These are phyloP conservation scores for Antheraea assamensis DNA, from an alignment of 2,888 invertebrate genomes.

Conservation along the genomic window DNA sequence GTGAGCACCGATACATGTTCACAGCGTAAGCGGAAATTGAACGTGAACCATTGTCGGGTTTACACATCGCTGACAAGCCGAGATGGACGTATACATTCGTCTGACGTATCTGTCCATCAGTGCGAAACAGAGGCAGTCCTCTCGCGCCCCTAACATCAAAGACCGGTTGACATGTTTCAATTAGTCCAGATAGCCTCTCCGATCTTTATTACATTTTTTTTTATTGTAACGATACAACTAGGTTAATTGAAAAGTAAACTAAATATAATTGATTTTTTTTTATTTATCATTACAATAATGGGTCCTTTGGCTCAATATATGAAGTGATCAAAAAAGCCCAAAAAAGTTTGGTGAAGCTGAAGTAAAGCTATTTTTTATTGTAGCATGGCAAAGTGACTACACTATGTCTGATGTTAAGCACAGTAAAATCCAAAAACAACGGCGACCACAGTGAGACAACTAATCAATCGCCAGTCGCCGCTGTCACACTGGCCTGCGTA, in stretches of 20 bases:
- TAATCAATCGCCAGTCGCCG: too few relatives aligned
- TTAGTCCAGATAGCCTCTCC: constrained; percentile 33
- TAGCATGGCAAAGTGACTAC: too few relatives aligned
- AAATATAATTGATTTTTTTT: background rate
- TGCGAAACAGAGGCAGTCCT: constrained; percentile 62
- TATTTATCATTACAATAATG: background rate
- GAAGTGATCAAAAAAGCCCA: too few relatives aligned
- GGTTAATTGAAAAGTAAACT: background rate
- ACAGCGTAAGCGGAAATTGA: constrained; percentile 64
- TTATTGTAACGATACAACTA: constrained; percentile 11
- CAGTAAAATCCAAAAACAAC: too few relatives aligned
- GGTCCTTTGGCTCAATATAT: too few relatives aligned
- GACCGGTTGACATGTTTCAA: constrained; percentile 55
- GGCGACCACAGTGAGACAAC: too few relatives aligned
- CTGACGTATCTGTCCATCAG: constrained; percentile 59
- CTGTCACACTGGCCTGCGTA: too few relatives aligned
- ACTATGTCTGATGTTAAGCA: too few relatives aligned
- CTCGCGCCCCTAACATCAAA: constrained; percentile 53
- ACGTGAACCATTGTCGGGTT: constrained; percentile 59
- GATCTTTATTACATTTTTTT: constrained; percentile 25
- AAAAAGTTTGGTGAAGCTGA: too few relatives aligned
- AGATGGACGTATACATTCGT: constrained; percentile 49
- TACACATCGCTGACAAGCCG: constrained; percentile 52
- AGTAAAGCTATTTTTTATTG: too few relatives aligned
- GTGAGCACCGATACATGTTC: constrained; percentile 43